phyloP scores from a whole-genome alignment of 2,888 invertebrate species.

The Drosophila sordidula region DNA sequence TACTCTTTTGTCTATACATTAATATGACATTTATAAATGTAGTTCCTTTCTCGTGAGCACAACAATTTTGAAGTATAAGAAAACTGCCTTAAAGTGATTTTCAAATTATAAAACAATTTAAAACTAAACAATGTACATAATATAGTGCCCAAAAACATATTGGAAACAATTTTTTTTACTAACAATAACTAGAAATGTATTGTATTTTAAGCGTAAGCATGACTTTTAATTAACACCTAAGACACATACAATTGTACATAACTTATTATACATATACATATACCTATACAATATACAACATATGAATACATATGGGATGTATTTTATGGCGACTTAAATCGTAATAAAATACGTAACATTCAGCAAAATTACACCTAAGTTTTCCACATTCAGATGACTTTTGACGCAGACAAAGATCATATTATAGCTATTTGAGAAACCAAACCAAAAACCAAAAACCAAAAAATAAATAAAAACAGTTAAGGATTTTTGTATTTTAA shows the following conservation, averaged over 20 bases:
- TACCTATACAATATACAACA: constrained; percentile 29
- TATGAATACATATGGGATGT: constrained; percentile 24
- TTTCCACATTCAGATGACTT: constrained; percentile 78
- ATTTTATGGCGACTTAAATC: constrained; percentile 50
- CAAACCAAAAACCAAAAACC: constrained; percentile 14
- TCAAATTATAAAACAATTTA: constrained; percentile 61
- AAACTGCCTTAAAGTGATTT: constrained; percentile 81
- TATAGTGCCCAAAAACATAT: constrained; percentile 57
- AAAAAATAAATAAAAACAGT: constrained; percentile 4
- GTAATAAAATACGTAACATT: constrained; percentile 51
- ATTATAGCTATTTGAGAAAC: constrained; percentile 38
- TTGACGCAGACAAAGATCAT: constrained; percentile 54
- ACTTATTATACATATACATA: constrained; percentile 47
- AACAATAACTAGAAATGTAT: constrained; percentile 63
- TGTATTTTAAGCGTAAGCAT: constrained; percentile 64
- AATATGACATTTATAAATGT: constrained; percentile 29
- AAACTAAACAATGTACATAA: constrained; percentile 61
- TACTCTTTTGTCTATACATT: constrained; percentile 11
- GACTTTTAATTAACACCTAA: constrained; percentile 67
- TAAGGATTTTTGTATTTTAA: constrained; percentile 37
- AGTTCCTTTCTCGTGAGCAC: constrained; percentile 64
- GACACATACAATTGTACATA: constrained; percentile 55
- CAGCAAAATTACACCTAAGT: constrained; percentile 75
- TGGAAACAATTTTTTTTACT: constrained; percentile 64
- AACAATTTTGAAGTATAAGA: constrained; percentile 59